phyloP scores from a whole-genome alignment of 2,797 vertebrate species.

The Rhodeus uyekii region DNA sequence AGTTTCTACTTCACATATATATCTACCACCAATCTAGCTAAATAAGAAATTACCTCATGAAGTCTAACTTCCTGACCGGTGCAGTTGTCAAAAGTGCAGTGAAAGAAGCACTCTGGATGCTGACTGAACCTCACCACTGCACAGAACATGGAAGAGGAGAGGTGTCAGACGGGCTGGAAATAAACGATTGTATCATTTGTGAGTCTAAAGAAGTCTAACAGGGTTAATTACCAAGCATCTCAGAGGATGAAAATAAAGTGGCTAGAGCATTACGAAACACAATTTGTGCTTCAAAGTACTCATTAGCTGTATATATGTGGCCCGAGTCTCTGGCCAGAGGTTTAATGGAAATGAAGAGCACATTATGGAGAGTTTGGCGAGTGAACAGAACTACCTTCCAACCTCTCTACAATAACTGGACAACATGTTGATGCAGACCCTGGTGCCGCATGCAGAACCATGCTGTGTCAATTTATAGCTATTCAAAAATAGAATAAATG shows the following conservation, averaged over 20 bases:
- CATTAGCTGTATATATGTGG: constrained; percentile 36
- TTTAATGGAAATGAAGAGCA: constrained; percentile 17
- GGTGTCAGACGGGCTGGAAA: neutral
- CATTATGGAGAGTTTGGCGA: neutral
- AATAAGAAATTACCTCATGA: neutral
- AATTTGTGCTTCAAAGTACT: neutral
- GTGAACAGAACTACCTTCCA: neutral
- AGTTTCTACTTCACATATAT: neutral
- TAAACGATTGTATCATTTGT: constrained; percentile 23
- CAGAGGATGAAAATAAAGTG: constrained; percentile 32
- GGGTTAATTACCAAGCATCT: constrained; percentile 47
- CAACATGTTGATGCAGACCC: neutral
- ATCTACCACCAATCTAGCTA: neutral
- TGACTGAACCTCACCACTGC: constrained; percentile 7
- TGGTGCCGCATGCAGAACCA: neutral
- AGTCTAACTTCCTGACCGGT: neutral
- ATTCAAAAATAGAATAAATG: constrained; percentile 1
- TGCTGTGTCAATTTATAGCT: neutral
- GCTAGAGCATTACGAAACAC: constrained; percentile 29
- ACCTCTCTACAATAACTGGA: constrained; percentile 12
- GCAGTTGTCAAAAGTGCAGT: neutral
- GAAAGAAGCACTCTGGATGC: neutral
- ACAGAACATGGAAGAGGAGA: constrained; percentile 20
- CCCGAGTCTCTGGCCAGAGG: constrained; percentile 9
- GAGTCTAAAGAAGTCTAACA: constrained; percentile 22